These are phyloP conservation scores for Drosophila pseudoananassae DNA, from an alignment of 1,140 invertebrate species.

Conservation along the genomic window DNA sequence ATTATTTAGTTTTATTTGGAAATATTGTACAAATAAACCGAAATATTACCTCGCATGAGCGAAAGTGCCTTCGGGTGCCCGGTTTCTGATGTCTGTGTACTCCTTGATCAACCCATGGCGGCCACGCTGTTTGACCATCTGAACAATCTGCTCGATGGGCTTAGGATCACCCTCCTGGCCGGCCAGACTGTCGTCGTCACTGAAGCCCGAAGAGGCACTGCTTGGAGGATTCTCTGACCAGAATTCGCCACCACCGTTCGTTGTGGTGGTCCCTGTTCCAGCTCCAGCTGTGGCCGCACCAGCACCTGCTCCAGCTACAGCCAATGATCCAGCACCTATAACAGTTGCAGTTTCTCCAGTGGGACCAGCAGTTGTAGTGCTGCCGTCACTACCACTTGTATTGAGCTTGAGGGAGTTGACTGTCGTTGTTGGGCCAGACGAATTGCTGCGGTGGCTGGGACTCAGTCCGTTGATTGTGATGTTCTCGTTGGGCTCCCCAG, in stretches of 20 bases:
- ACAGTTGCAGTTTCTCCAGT: constrained; percentile 11
- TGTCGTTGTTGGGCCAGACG: constrained; percentile 16
- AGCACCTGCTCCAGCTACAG: constrained; percentile 14
- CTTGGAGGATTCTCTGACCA: constrained; percentile 89
- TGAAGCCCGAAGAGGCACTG: constrained; percentile 93
- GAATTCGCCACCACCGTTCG: constrained; percentile 79
- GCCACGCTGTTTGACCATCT: constrained; percentile 90
- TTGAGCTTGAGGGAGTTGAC: constrained; percentile 31
- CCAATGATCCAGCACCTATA: constrained; percentile 58
- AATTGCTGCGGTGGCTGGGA: constrained; percentile 47
- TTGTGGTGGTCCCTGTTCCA: constrained; percentile 16
- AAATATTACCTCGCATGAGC: constrained; percentile 86
- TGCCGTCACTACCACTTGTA: constrained; percentile 32
- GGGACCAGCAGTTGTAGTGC: constrained; percentile 9
- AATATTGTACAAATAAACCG: background rate
- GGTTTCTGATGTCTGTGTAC: constrained; percentile 92
- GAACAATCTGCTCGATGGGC: constrained; percentile 91
- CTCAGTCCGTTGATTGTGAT: constrained; percentile 81
- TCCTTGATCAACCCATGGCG: constrained; percentile 92
- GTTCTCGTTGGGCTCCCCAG: constrained; percentile 74
- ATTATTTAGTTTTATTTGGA: no score
- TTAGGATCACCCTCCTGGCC: constrained; percentile 87
- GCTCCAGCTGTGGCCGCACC: constrained; percentile 29
- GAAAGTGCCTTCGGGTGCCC: constrained; percentile 93
- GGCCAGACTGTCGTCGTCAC: constrained; percentile 93